Evolutionary conservation across 2,888 invertebrate species (phyloP), one percentile per base, ranked within the genome.

Genomic region (Diaphora mendica): DNA sequence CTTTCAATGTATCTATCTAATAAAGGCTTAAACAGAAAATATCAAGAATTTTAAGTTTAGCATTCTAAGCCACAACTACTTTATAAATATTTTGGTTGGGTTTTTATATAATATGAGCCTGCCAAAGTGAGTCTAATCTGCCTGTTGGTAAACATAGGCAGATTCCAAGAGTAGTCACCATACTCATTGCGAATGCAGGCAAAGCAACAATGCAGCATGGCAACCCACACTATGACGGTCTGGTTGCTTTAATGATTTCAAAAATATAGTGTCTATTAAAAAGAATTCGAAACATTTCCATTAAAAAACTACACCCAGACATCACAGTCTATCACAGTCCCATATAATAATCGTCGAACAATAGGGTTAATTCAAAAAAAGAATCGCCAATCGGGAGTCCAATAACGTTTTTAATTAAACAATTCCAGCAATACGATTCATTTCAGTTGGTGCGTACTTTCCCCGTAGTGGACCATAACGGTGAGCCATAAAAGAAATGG

Each of bases 401-500:
- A 77, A 82, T 86, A 83, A 80, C 86, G 81, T 84, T 88, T 89
- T 87, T 89, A 91, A 90, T 90, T 90, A 91, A 91, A 91, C 90
- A 88, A 90, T 89, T 86, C 84, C 72, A 74, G 87, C 81, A 91
- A 91, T 91, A 89, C 90, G 80, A 81, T 81, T 79, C 83, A 84
- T 83, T 84, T 79, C 69, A 76, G 75, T 74, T 81, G 72, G 79
- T 86, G 83, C 85, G 87, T 85, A 83, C 70, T 91, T 92, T 90
- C 86, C 84, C 85, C 86, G 81, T 83, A 88, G 86, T 86, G 87
- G 85, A 72, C 89, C 88, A 90, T 92, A 92, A 91, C 88, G 90
- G 84, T 79, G 78, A 88, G 87, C 87, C 85, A 91, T 93, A 92
- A 93, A 92, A 82, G 88, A 87, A 92, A 92, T 90, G 89, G 88